Percentiles rank a stretch among this genome's conserved stretches.
Conservation (phyloP, 2,797 vertebrate genomes). For the Pangasius djambal region DNA sequence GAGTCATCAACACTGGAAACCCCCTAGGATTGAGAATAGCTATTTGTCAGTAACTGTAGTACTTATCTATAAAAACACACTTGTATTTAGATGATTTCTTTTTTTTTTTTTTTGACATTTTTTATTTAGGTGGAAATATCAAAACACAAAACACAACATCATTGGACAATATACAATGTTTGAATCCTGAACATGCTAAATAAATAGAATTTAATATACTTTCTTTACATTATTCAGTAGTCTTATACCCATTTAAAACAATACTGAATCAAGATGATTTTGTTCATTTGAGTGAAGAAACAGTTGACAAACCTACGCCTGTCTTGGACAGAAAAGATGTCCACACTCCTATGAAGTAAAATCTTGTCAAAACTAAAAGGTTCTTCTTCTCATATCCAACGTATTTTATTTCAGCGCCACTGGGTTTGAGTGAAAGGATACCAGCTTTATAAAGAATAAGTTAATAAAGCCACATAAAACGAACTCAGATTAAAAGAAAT, state of each 20-base stretch:
- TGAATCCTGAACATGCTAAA: slow-evolving; percentile 31
- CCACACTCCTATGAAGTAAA: not conserved
- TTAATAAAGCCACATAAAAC: not conserved
- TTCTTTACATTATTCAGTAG: not conserved
- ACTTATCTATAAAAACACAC: slow-evolving; percentile 6
- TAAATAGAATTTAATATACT: not conserved
- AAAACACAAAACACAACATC: slow-evolving; percentile 20
- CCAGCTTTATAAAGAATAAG: not conserved
- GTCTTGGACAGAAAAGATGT: not conserved
- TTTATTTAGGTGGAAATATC: slow-evolving; percentile 36
- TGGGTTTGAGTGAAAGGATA: not conserved
- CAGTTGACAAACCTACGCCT: not conserved
- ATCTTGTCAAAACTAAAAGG: not conserved
- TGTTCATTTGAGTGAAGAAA: not conserved
- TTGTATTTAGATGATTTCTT: not conserved
- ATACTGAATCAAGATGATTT: not conserved
- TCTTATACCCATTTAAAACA: not conserved
- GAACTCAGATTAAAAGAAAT: not conserved
- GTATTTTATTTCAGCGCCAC: not conserved
- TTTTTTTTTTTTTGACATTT: not conserved
- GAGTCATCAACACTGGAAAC: not conserved
- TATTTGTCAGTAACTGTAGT: not conserved
- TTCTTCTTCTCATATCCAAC: not conserved
- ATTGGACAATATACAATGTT: slow-evolving; percentile 15
- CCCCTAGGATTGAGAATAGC: not conserved